Evolutionary conservation across 92 coral and sea anemone species (phyloP).

Genomic region (Siderastrea radians): DNA sequence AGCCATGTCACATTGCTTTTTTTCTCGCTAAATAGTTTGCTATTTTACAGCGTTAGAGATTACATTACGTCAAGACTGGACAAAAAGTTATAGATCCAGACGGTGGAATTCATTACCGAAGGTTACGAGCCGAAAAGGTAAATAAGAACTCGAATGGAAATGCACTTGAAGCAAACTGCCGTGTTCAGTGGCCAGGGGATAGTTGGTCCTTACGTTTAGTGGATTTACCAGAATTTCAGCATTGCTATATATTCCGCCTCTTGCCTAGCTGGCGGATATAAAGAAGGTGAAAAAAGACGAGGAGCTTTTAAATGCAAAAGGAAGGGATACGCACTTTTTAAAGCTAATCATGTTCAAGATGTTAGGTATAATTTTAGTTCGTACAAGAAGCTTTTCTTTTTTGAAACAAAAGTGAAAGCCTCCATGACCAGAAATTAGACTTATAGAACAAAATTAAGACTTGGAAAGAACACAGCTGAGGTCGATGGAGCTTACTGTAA

Average conservation of each 20-base stretch:
- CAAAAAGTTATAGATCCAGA: not conserved
- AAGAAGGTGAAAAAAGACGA: not conserved
- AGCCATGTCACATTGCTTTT: not conserved
- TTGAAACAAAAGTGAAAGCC: constrained; percentile 17
- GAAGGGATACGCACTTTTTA: not conserved
- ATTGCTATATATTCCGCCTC: constrained; percentile 7
- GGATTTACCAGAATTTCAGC: not conserved
- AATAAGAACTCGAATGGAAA: not conserved
- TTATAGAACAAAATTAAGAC: constrained; percentile 4
- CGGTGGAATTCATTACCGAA: not conserved
- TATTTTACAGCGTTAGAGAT: too few relatives aligned
- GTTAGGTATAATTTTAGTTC: not conserved
- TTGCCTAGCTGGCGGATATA: not conserved
- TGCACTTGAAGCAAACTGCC: not conserved
- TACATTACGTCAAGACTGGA: too few relatives aligned
- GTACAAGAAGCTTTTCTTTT: not conserved
- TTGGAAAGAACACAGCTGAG: constrained; percentile 3
- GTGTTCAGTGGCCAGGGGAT: not conserved
- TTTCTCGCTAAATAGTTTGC: not conserved
- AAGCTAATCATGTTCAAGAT: not conserved
- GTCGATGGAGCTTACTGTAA: constrained; percentile 18
- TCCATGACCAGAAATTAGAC: constrained; percentile 3
- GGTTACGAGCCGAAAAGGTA: not conserved
- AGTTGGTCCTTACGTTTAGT: not conserved
- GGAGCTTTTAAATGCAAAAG: not conserved